Conservation (phyloP, 2,888 invertebrate genomes). For the Electrophaes corylata region DNA sequence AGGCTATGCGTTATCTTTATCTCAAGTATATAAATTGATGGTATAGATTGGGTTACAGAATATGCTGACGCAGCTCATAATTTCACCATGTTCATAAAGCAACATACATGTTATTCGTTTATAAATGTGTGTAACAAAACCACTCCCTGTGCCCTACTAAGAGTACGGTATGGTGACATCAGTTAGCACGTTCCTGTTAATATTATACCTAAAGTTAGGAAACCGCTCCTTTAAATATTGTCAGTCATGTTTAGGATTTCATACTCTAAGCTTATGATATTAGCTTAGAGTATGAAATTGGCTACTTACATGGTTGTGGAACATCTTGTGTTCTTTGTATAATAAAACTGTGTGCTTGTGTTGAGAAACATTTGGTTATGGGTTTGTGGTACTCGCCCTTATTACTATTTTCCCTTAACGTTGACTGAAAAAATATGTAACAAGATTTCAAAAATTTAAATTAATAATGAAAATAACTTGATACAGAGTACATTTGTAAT, state of each 20-base stretch:
- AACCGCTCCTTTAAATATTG: slow-evolving; percentile 43
- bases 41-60: no score
- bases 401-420: background rate
- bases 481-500: slow-evolving; percentile 13
- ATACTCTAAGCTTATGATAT: slow-evolving; percentile 31
- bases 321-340: slow-evolving; percentile 3
- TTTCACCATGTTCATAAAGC: background rate
- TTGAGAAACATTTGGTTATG: slow-evolving; percentile 1
- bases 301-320: slow-evolving; percentile 24
- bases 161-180: slow-evolving; percentile 48
- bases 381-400: background rate
- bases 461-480: no score
- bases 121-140: slow-evolving; percentile 1
- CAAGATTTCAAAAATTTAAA: no score
- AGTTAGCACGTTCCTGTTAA: slow-evolving; percentile 62
- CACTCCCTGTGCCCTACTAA: slow-evolving; percentile 37
- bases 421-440: no score
- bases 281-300: no score
- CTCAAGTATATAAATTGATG: no score
- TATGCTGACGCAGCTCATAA: background rate
- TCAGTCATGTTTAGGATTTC: slow-evolving; percentile 46
- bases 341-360: background rate
- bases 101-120: background rate
- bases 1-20: no score
- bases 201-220: slow-evolving; percentile 41